Evolutionary conservation across 2,888 invertebrate species (phyloP).

Genomic region (Xanthorhoe designata): DNA sequence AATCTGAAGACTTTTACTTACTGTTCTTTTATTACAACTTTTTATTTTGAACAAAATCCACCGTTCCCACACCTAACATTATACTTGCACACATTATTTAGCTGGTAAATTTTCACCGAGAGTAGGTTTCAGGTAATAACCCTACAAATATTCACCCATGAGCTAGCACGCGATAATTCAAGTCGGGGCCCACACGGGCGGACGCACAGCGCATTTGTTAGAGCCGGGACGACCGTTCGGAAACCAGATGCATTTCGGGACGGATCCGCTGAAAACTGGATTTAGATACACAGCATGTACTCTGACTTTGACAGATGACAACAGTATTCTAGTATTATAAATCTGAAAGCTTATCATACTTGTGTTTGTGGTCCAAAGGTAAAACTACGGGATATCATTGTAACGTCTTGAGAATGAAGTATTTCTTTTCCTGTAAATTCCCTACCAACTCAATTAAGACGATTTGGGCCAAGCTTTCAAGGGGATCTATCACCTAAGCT

Average conservation of each 20-base stretch:
- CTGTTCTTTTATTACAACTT: too few species aligned
- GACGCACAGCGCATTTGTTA: slow-evolving; percentile 27
- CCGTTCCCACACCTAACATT: not conserved
- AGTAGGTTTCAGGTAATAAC: slow-evolving; percentile 14
- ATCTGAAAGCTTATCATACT: not conserved
- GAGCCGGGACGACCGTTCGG: not conserved
- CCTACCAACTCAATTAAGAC: too few species aligned
- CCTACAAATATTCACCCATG: slow-evolving; percentile 22
- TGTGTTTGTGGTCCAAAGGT: not conserved
- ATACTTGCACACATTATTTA: not conserved
- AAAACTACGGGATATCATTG: too few species aligned
- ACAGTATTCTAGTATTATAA: not conserved
- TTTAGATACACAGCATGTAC: slow-evolving; percentile 4
- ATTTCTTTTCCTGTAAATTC: not conserved
- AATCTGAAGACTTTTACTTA: too few species aligned
- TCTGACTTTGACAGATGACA: not conserved
- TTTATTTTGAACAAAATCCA: not conserved
- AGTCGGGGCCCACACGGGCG: slow-evolving; percentile 17
- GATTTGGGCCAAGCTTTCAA: too few species aligned
- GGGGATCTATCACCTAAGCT: too few species aligned
- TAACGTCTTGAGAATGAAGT: too few species aligned
- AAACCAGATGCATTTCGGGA: slow-evolving; percentile 12
- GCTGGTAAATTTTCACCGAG: slow-evolving; percentile 8
- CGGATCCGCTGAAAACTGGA: not conserved
- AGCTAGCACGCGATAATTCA: slow-evolving; percentile 29